Percentiles rank a stretch among this genome's conserved stretches.
phyloP scores from a whole-genome alignment of 2,797 vertebrate genomes.

The Gadopsis marmoratus region DNA sequence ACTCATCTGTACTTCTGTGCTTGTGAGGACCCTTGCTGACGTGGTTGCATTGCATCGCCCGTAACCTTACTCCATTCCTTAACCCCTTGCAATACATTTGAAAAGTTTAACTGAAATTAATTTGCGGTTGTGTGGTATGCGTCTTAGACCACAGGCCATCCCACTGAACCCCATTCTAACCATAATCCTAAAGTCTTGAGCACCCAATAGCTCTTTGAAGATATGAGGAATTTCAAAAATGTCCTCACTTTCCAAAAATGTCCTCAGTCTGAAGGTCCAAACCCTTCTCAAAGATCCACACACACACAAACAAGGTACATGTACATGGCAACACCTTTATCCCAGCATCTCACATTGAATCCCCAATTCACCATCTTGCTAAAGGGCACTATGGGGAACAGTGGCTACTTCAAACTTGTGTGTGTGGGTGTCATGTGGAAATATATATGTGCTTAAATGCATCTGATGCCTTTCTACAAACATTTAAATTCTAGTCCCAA shows the following conservation, averaged over 20 bases:
- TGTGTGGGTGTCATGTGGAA: background rate
- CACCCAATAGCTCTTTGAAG: conserved; percentile 27
- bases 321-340: background rate
- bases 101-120: background rate
- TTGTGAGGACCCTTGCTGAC: background rate
- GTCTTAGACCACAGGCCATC: conserved; percentile 1
- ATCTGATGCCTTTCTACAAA: background rate
- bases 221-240: conserved; percentile 37
- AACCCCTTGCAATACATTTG: too few species aligned
- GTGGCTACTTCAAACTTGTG: background rate
- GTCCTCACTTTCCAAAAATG: conserved; percentile 14
- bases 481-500: background rate
- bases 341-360: background rate
- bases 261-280: background rate
- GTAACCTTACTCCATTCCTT: too few species aligned
- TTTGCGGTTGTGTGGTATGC: background rate
- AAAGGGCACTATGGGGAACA: background rate
- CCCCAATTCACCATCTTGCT: background rate
- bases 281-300: background rate
- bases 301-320: background rate
- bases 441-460: background rate
- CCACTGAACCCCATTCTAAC: background rate
- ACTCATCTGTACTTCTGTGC: background rate
- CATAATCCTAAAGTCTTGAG: conserved; percentile 15
- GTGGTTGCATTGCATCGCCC: background rate